Evolutionary conservation across 1,140 invertebrate species (phyloP).

Genomic region (Lutraria rhynchaena): DNA sequence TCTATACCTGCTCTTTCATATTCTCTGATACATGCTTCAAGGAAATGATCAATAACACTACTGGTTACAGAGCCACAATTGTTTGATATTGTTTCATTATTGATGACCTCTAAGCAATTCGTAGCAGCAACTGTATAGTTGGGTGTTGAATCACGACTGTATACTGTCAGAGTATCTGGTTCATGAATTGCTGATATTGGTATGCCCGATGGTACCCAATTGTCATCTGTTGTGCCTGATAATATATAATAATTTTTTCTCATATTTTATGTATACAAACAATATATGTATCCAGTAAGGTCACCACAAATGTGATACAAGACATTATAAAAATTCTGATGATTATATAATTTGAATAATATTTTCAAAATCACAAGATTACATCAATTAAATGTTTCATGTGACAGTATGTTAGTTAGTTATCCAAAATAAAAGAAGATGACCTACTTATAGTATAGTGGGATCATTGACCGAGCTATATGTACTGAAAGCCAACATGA

Average conservation of each 20-base stretch:
- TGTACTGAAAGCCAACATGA: too few relatives aligned
- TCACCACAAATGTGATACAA: neutral
- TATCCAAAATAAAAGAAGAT: too few relatives aligned
- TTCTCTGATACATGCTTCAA: slow-evolving; percentile 48
- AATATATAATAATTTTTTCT: too few relatives aligned
- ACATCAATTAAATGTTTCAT: too few relatives aligned
- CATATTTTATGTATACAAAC: neutral
- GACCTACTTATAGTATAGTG: too few relatives aligned
- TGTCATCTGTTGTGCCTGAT: neutral
- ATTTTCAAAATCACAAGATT: too few relatives aligned
- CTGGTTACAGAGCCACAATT: slow-evolving; percentile 20
- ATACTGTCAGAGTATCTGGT: slow-evolving; percentile 1
- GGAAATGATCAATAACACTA: slow-evolving; percentile 29
- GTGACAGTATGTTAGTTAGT: too few relatives aligned
- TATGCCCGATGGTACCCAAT: slow-evolving; percentile 44
- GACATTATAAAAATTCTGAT: neutral
- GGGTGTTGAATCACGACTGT: neutral
- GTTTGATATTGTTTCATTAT: slow-evolving; percentile 8
- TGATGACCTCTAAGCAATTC: slow-evolving; percentile 14
- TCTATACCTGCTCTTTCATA: slow-evolving; percentile 4
- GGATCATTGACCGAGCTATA: too few relatives aligned
- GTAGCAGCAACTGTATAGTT: slow-evolving; percentile 10
- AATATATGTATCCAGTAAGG: neutral
- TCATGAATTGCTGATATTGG: slow-evolving; percentile 14
- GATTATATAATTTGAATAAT: neutral